These are phyloP conservation scores for Auanema freiburgensis DNA, from an alignment of 2,888 invertebrate species.

Conservation along the genomic window DNA sequence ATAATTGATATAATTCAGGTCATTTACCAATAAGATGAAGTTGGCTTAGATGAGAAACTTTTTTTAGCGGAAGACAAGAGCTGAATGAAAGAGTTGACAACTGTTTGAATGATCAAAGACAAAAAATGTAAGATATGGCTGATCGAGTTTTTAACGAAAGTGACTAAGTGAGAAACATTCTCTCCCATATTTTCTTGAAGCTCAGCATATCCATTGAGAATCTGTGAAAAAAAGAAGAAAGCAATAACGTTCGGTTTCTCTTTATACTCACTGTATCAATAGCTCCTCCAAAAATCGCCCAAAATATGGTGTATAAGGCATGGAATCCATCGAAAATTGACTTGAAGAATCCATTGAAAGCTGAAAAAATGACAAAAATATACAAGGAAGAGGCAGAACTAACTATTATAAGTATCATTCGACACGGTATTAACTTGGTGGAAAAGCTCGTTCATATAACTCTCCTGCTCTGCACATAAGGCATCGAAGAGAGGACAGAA, in stretches of 20 bases:
- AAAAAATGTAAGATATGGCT: too few species aligned
- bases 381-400: not conserved
- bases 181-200: constrained; percentile 37
- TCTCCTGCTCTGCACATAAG: constrained; percentile 19
- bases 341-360: constrained; percentile 16
- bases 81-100: too few species aligned
- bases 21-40: too few species aligned
- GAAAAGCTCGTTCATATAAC: not conserved
- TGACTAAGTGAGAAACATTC: constrained; percentile 29
- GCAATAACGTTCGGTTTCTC: not conserved
- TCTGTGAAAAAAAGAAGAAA: constrained; percentile 19
- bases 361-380: constrained; percentile 3
- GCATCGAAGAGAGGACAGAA: constrained; percentile 39
- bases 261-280: constrained; percentile 24
- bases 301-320: constrained; percentile 37
- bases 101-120: too few species aligned
- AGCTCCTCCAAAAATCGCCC: constrained; percentile 30
- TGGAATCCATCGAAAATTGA: constrained; percentile 25
- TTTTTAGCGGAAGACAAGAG: too few species aligned
- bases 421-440: not conserved
- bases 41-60: too few species aligned
- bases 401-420: not conserved
- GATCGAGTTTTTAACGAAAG: constrained; percentile 13
- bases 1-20: too few species aligned
- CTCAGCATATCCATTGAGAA: constrained; percentile 31